Conservation (phyloP, 2,113 vertebrate species). For the Ciconia stormi region DNA sequence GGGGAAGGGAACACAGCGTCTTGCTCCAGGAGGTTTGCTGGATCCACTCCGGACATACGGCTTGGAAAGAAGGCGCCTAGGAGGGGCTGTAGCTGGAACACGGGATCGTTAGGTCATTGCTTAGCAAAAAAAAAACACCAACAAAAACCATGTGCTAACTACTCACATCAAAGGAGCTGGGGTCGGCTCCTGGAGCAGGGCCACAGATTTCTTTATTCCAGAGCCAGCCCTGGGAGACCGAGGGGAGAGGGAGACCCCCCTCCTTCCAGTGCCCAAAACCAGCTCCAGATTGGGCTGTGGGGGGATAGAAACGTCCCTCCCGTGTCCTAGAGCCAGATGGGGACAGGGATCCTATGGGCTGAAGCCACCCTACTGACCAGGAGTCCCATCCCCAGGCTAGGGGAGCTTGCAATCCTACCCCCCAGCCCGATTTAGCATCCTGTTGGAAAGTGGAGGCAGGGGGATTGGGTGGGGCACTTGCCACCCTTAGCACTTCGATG, state of each 20-base stretch:
- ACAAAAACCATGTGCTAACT: neutral
- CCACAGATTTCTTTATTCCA: neutral
- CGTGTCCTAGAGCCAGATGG: neutral
- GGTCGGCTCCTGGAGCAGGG: neutral
- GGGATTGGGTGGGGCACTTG: neutral
- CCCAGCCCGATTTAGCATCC: neutral
- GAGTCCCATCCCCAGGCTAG: neutral
- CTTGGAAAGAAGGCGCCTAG: neutral
- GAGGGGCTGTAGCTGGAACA: slow-evolving; percentile 7
- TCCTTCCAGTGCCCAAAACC: neutral
- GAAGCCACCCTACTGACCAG: neutral
- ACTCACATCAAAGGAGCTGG: neutral
- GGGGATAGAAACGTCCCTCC: neutral
- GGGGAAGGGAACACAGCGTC: neutral
- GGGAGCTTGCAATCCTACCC: neutral
- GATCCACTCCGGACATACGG: neutral
- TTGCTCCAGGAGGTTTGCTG: neutral
- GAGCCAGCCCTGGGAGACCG: neutral
- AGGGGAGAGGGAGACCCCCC: neutral
- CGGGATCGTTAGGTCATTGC: neutral
- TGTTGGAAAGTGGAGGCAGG: neutral
- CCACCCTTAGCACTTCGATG: neutral
- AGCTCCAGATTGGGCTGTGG: neutral
- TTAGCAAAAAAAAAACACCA: neutral
- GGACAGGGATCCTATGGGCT: neutral